Conservation (phyloP, 2,888 invertebrate genomes). For the Beris chalybata region DNA sequence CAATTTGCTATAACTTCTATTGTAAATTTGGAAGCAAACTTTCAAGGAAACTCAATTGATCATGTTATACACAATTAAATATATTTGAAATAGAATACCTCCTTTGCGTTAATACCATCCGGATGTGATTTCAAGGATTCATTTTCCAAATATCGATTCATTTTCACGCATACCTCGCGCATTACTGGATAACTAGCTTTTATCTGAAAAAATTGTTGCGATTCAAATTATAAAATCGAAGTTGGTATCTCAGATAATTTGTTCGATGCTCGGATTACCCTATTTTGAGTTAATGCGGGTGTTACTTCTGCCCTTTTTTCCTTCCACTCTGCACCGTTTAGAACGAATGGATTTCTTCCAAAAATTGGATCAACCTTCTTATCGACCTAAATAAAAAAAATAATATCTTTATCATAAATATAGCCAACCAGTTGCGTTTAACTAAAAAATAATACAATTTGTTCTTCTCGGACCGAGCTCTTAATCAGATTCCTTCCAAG, state of each 20-base stretch:
- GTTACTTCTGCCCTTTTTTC: constrained; percentile 57
- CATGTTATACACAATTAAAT: neutral
- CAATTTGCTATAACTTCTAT: constrained; percentile 45
- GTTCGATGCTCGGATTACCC: constrained; percentile 48
- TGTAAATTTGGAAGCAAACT: too few relatives aligned
- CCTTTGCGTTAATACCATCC: constrained; percentile 44
- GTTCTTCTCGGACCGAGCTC: too few relatives aligned
- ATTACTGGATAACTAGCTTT: constrained; percentile 29
- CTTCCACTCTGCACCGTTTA: constrained; percentile 59
- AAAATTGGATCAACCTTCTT: constrained; percentile 57
- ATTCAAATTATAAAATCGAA: too few relatives aligned
- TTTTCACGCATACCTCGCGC: constrained; percentile 17
- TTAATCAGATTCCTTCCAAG: too few relatives aligned
- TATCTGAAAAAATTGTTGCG: neutral
- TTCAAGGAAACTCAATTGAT: constrained; percentile 33
- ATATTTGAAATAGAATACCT: constrained; percentile 41
- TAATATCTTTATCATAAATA: neutral
- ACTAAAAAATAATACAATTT: too few relatives aligned
- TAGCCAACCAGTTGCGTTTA: too few relatives aligned
- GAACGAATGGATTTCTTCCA: constrained; percentile 57
- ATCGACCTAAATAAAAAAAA: constrained; percentile 45
- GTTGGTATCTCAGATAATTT: too few relatives aligned
- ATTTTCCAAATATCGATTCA: constrained; percentile 18
- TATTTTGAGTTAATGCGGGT: constrained; percentile 59
- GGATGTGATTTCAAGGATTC: constrained; percentile 18